These are phyloP conservation scores for Notarius lentiginosus DNA, from an alignment of 2,113 vertebrate genomes.

Conservation along the genomic window DNA sequence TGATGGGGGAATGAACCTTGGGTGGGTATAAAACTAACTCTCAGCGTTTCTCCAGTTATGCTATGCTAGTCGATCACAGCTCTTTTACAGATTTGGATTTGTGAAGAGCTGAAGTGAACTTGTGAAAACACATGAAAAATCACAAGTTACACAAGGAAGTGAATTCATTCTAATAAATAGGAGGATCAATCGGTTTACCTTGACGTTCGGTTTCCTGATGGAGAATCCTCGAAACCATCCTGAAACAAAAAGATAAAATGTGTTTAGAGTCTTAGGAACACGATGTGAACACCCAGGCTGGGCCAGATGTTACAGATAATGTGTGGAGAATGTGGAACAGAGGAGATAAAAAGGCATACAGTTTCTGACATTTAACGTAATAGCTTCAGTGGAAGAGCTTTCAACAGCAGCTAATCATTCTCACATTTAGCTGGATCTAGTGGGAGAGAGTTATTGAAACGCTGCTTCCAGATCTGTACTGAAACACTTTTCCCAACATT, in stretches of 20 bases:
- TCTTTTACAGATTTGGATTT: background rate
- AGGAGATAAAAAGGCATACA: background rate
- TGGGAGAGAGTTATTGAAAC: background rate
- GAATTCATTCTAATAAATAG: background rate
- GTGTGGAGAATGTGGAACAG: background rate
- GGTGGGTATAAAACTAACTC: background rate
- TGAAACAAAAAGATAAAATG: constrained; percentile 70
- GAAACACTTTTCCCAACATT: background rate
- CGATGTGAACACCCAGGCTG: background rate
- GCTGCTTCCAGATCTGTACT: background rate
- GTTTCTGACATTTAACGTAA: background rate
- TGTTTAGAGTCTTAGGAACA: background rate
- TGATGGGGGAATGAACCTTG: background rate
- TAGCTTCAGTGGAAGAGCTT: background rate
- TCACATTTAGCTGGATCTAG: background rate
- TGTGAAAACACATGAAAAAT: background rate
- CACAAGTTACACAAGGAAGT: background rate
- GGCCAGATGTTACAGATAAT: background rate
- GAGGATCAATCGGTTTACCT: constrained; percentile 73
- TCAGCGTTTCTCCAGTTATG: background rate
- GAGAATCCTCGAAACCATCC: constrained; percentile 96
- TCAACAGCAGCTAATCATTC: background rate
- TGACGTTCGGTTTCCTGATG: constrained; percentile 85
- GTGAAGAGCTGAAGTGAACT: background rate
- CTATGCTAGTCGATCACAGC: background rate